Conservation (phyloP, 2,888 invertebrate species). For the Pocota personata region DNA sequence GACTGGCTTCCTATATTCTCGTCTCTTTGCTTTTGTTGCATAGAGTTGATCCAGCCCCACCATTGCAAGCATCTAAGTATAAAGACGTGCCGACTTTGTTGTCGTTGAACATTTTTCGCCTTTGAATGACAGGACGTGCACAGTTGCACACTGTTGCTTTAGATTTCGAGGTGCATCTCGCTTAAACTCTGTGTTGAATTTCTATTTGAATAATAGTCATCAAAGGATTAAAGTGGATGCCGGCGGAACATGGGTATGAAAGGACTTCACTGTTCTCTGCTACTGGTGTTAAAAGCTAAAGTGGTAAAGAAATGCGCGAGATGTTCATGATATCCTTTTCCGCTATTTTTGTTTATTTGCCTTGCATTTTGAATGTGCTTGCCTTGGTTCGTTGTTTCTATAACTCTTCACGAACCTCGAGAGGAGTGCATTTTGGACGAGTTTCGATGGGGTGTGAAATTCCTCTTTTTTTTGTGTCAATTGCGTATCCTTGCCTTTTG, state of each 20-base stretch:
- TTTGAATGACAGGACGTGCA: slow-evolving; percentile 35
- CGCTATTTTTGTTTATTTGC: slow-evolving; percentile 5
- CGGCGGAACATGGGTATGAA: slow-evolving; percentile 36
- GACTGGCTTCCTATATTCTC: background rate
- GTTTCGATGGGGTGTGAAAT: slow-evolving; percentile 66
- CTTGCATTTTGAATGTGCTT: background rate
- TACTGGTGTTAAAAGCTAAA: slow-evolving; percentile 41
- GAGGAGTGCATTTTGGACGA: slow-evolving; percentile 44
- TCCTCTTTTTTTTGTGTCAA: slow-evolving; percentile 62
- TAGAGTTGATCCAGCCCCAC: background rate
- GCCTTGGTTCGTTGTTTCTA: background rate
- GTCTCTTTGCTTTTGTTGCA: background rate
- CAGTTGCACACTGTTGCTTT: slow-evolving; percentile 62
- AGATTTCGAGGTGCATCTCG: background rate
- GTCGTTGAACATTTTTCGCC: background rate
- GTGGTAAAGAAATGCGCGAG: slow-evolving; percentile 41
- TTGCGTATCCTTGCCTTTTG: slow-evolving; percentile 65
- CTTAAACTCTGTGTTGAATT: background rate
- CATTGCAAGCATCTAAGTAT: background rate
- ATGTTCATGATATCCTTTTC: slow-evolving; percentile 55
- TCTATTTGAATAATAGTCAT: slow-evolving; percentile 55
- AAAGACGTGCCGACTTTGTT: background rate
- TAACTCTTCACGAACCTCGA: slow-evolving; percentile 13
- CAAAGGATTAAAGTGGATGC: slow-evolving; percentile 61
- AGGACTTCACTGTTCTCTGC: slow-evolving; percentile 8